Conservation (phyloP, 1,140 invertebrate genomes). For the Drosophila murphyi region DNA sequence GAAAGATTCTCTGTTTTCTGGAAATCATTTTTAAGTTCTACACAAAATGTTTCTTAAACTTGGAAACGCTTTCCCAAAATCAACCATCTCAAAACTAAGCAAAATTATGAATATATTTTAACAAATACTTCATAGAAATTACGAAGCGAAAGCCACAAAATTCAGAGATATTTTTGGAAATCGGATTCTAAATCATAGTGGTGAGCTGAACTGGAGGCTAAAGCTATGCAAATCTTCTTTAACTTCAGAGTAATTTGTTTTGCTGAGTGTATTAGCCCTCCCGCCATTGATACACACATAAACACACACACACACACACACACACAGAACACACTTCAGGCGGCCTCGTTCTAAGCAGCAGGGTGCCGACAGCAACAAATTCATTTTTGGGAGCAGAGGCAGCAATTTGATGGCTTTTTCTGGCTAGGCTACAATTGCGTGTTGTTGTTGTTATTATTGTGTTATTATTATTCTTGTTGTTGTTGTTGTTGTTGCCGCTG, state of each 20-base stretch:
- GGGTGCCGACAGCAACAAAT: background rate
- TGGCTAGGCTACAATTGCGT: background rate
- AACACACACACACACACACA: background rate
- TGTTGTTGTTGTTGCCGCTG: conserved; percentile 6
- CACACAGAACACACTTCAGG: background rate
- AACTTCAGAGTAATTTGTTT: background rate
- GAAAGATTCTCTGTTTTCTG: no score
- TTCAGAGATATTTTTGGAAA: no score
- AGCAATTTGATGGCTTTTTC: conserved; percentile 46
- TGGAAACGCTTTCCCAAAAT: no score
- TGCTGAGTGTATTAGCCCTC: background rate
- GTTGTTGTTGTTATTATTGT: background rate
- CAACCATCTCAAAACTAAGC: no score
- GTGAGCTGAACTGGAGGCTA: no score
- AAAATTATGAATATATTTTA: no score
- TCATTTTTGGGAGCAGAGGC: background rate
- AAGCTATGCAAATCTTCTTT: no score
- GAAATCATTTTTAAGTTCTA: no score
- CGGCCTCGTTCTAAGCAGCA: background rate
- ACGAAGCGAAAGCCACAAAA: no score
- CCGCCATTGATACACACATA: background rate
- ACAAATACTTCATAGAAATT: no score
- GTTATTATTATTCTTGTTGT: background rate
- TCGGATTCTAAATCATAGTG: no score
- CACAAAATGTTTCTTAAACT: no score